Evolutionary conservation across 2,113 vertebrate species (phyloP).

Genomic region (Melanocharis versteri): DNA sequence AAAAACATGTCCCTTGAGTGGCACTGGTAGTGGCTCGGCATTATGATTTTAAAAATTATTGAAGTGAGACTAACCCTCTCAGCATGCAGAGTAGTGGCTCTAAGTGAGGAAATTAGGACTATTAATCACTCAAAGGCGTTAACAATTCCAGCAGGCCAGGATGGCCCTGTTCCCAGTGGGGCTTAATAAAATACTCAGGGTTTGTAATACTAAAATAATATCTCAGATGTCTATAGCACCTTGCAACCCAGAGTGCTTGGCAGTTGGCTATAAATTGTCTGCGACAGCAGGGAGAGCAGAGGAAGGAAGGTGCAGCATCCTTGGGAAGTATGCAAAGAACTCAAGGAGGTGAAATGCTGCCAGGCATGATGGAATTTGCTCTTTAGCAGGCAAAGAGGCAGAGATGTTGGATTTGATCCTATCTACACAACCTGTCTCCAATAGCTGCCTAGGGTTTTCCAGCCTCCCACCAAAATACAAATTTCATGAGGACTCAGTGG

Average conservation of each 20-base stretch:
- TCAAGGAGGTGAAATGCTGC: slow-evolving; percentile 2
- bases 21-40: neutral
- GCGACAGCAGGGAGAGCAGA: neutral
- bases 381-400: neutral
- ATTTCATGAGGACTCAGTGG: neutral
- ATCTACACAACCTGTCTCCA: neutral
- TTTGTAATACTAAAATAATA: slow-evolving; percentile 54
- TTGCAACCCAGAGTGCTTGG: slow-evolving; percentile 14
- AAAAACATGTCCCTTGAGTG: neutral
- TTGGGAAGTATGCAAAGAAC: slow-evolving; percentile 41
- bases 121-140: slow-evolving; percentile 61
- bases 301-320: slow-evolving; percentile 14
- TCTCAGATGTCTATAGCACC: slow-evolving; percentile 31
- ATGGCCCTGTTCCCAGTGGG: slow-evolving; percentile 54
- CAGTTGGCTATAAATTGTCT: slow-evolving; percentile 29
- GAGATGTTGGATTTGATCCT: slow-evolving; percentile 18
- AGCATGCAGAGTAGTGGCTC: slow-evolving; percentile 14
- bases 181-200: slow-evolving; percentile 59
- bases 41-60: slow-evolving; percentile 10
- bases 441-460: neutral
- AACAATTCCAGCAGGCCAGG: slow-evolving; percentile 62
- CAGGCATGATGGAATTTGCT: slow-evolving; percentile 18
- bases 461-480: neutral
- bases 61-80: slow-evolving; percentile 36
- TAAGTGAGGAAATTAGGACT: slow-evolving; percentile 66